Evolutionary conservation across 2,113 vertebrate species (phyloP).

Genomic region (Mastomys coucha): DNA sequence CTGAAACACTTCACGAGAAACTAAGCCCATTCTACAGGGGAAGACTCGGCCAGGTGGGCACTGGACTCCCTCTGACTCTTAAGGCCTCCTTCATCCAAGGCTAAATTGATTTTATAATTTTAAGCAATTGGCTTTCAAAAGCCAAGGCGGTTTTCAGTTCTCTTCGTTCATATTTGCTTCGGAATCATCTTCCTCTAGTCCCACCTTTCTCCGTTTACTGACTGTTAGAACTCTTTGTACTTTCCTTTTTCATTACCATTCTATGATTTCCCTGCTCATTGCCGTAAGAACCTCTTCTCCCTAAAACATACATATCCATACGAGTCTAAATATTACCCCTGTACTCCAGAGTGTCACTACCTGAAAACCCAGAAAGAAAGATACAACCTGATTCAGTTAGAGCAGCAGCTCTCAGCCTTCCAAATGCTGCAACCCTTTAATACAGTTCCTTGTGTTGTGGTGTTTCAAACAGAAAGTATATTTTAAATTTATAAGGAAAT

Average conservation of each 20-base stretch:
- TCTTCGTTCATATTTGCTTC: not conserved
- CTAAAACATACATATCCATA: not conserved
- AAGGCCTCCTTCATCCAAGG: not conserved
- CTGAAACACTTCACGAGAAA: not conserved
- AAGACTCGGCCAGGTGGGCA: not conserved
- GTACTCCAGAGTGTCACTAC: not conserved
- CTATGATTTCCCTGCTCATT: not conserved
- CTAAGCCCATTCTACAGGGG: not conserved
- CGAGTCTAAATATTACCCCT: not conserved
- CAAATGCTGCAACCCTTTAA: too few relatives aligned
- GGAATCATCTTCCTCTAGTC: not conserved
- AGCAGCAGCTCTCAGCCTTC: not conserved
- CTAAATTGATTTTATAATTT: not conserved
- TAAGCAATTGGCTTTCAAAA: conserved; percentile 20
- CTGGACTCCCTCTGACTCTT: not conserved
- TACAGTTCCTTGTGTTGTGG: too few relatives aligned
- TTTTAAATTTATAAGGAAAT: conserved; percentile 36
- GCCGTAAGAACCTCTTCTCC: not conserved
- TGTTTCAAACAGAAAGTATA: not conserved
- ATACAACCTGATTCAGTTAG: not conserved
- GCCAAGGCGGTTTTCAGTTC: not conserved
- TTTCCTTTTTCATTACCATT: not conserved
- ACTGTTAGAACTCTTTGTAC: conserved; percentile 1
- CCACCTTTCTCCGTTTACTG: not conserved
- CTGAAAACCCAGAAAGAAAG: not conserved